Evolutionary conservation across 1,140 invertebrate genomes (phyloP).

Genomic region (Drosophila grimshawi): DNA sequence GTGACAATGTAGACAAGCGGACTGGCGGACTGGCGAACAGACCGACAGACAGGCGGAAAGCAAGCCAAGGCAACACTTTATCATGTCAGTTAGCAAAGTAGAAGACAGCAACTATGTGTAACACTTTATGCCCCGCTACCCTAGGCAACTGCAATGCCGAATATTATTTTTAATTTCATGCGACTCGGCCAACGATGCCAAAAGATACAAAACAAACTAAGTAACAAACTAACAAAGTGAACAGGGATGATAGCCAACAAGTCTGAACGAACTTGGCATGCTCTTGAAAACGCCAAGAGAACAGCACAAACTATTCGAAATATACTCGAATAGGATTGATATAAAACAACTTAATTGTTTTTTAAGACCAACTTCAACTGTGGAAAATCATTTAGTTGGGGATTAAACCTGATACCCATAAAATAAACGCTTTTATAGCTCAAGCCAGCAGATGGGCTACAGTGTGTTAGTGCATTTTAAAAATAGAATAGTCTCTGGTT

Average conservation of each 20-base stretch:
- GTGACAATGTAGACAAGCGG: conserved; percentile 58
- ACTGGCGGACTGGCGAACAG: neutral
- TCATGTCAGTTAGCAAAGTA: conserved; percentile 77
- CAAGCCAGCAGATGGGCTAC: neutral
- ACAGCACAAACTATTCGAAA: no score
- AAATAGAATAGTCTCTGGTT: conserved; percentile 7
- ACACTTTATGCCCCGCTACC: conserved; percentile 9
- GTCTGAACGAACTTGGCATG: conserved; percentile 4
- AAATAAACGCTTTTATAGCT: neutral
- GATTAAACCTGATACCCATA: neutral
- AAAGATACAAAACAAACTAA: conserved; percentile 29
- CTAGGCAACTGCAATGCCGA: conserved; percentile 18
- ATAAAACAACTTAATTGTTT: no score
- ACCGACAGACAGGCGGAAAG: neutral
- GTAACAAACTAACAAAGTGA: neutral
- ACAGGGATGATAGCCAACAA: neutral
- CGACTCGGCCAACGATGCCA: conserved; percentile 42
- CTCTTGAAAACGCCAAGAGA: neutral
- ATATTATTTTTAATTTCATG: conserved; percentile 66
- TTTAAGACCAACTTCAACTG: neutral
- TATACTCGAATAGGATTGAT: no score
- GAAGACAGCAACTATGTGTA: conserved; percentile 11
- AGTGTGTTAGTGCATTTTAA: conserved; percentile 9
- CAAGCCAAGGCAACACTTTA: conserved; percentile 72
- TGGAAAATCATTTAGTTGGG: neutral